Evolutionary conservation across 1,140 invertebrate species (phyloP).

Genomic region (Formica selysi): DNA sequence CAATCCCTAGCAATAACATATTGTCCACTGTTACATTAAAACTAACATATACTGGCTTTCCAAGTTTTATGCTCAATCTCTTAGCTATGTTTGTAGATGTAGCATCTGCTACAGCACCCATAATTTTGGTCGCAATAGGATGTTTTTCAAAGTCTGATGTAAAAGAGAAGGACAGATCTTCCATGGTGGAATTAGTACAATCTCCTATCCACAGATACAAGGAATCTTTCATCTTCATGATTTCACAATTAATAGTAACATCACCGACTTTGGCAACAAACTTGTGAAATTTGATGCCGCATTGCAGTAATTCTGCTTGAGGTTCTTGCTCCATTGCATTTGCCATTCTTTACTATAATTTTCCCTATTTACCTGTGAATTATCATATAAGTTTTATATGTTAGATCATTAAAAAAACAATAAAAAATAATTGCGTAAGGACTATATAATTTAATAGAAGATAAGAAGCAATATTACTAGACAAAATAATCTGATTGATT

Average conservation of each 20-base stretch:
- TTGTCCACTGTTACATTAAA: constrained; percentile 81
- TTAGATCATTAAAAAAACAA: not conserved
- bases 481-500: constrained; percentile 7
- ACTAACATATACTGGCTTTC: constrained; percentile 84
- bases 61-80: constrained; percentile 81
- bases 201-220: constrained; percentile 84
- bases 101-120: constrained; percentile 79
- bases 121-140: constrained; percentile 82
- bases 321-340: not conserved
- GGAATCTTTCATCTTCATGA: constrained; percentile 83
- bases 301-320: constrained; percentile 61
- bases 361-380: not conserved
- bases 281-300: constrained; percentile 81
- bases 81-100: constrained; percentile 81
- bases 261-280: constrained; percentile 79
- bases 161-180: constrained; percentile 82
- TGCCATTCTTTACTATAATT: constrained; percentile 6
- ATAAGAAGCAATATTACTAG: not conserved
- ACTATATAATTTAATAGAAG: not conserved
- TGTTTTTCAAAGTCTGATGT: constrained; percentile 75
- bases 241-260: constrained; percentile 79
- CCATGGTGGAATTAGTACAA: constrained; percentile 75
- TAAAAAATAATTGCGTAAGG: not conserved
- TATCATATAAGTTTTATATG: constrained; percentile 17
- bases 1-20: constrained; percentile 76